phyloP scores from a whole-genome alignment of 2,888 invertebrate genomes.

The Clostera curtula region DNA sequence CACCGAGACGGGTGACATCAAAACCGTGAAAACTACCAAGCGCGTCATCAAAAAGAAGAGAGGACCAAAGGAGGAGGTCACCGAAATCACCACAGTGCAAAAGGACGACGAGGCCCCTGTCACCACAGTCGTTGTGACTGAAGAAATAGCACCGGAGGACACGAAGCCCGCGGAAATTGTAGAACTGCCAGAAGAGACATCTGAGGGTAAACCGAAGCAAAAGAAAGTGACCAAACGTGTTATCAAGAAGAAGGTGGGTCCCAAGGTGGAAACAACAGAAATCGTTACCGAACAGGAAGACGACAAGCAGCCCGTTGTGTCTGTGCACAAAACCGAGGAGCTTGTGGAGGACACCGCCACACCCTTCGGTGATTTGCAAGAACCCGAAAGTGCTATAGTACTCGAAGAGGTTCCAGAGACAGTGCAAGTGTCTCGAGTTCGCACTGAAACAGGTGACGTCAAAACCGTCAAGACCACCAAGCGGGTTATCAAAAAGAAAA shows the following conservation, averaged over 20 bases:
- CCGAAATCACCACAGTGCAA: conserved; percentile 18
- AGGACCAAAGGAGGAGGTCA: conserved; percentile 18
- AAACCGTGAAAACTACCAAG: conserved; percentile 8
- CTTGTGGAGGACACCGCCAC: conserved; percentile 28
- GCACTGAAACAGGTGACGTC: conserved; percentile 17
- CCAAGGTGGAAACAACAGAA: conserved; percentile 39
- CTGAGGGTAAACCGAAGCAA: conserved; percentile 12
- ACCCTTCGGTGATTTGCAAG: conserved; percentile 12
- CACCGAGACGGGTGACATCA: conserved; percentile 5
- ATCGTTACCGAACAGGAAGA: conserved; percentile 37
- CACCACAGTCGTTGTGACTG: conserved; percentile 10
- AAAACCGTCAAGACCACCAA: conserved; percentile 33
- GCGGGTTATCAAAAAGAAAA: conserved; percentile 25
- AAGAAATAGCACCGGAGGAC: conserved; percentile 3
- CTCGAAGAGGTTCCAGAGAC: conserved; percentile 20
- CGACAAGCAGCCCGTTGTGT: conserved; percentile 19
- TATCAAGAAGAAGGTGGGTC: conserved; percentile 33
- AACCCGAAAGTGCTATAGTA: conserved; percentile 22
- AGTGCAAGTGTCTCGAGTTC: conserved; percentile 15
- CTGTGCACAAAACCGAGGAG: conserved; percentile 20
- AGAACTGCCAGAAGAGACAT: conserved; percentile 8
- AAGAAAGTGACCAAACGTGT: conserved; percentile 24
- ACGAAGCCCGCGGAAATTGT: conserved; percentile 4
- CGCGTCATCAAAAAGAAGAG: conserved; percentile 22
- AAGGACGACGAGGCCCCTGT: conserved; percentile 21